Percentiles rank a stretch among this genome's conserved stretches.
Evolutionary conservation across 2,888 invertebrate genomes (phyloP).

Genomic region (Yponomeuta sedellus): DNA sequence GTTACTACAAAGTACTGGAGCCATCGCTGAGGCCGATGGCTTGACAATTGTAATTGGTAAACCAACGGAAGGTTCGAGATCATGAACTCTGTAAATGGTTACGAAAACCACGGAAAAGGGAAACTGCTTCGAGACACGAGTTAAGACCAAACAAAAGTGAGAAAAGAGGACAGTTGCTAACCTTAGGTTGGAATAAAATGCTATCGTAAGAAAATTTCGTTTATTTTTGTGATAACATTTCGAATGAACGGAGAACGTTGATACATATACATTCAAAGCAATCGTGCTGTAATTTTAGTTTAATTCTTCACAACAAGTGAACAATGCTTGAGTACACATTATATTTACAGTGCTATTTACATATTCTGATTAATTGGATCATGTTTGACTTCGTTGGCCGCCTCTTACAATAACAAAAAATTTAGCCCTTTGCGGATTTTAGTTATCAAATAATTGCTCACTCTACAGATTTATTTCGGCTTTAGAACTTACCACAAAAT

Average conservation of each 20-base stretch:
- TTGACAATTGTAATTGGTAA: neutral
- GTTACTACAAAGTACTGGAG: neutral
- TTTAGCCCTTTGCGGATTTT: neutral
- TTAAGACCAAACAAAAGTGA: no score
- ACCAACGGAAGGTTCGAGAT: neutral
- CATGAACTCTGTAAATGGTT: neutral
- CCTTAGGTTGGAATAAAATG: neutral
- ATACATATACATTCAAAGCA: neutral
- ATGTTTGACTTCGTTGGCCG: neutral
- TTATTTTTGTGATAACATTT: neutral
- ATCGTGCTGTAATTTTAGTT: neutral
- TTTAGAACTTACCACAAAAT: neutral
- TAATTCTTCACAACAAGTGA: neutral
- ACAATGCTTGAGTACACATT: neutral
- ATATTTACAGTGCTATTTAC: slow-evolving; percentile 3
- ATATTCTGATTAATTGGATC: neutral
- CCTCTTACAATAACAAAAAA: neutral
- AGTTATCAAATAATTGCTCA: neutral
- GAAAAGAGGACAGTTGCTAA: no score
- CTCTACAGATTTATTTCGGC: neutral
- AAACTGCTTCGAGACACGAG: neutral
- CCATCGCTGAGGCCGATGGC: neutral
- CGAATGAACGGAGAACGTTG: neutral
- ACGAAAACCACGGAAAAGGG: neutral
- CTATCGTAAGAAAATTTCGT: neutral